Evolutionary conservation across 2,113 vertebrate genomes (phyloP), one percentile per base, ranked within the genome.

Genomic region (Boulengeromyrus knoepffleri): DNA sequence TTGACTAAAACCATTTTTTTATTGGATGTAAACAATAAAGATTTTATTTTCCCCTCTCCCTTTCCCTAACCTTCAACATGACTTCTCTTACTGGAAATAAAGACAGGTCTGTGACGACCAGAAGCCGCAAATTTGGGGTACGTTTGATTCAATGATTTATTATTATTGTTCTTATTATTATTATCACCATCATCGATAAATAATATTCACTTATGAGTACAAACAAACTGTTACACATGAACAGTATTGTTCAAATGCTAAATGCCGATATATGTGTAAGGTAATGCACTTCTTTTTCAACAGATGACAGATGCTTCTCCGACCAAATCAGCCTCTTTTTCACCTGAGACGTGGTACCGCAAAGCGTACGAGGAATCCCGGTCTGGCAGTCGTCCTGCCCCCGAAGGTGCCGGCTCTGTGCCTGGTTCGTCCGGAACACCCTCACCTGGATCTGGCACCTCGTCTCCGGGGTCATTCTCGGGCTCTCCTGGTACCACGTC

Each of bases 21-120:
- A 91, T 92, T 94, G 89, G 91, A 95, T 93, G 94, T 96, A 92
- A 95, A 91, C 91, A 90, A 90, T 91, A 93, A 91, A 91, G 92
- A 87, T 89, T 90, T 84, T 89, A 92, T 56, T 90, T 93, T 90
- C 90, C 93, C 90, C 90, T 91, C 62, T 90, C 80, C 45, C 17
- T 89, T 87, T 77, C 86, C 53, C 94, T 91, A 88, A 94, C 94
- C 93, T 95, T 94, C 96, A 97, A 93, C 95, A 99, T 99, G 98
- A 99, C 97, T 97, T 99, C 98, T 7, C 96, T 99, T 92, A 97
- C 97, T 91, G 98, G 97, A 91, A 98, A 96, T 96, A 99, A 99
- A 95, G 98, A 99, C 91, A 96, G 97, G 95, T 92, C 97, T 74
- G 97, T 96, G 91, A 96, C 97, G 93, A 95, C 95, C 92, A 95